Evolutionary conservation across 2,888 invertebrate genomes (phyloP).

Genomic region (Drosophila formosana): DNA sequence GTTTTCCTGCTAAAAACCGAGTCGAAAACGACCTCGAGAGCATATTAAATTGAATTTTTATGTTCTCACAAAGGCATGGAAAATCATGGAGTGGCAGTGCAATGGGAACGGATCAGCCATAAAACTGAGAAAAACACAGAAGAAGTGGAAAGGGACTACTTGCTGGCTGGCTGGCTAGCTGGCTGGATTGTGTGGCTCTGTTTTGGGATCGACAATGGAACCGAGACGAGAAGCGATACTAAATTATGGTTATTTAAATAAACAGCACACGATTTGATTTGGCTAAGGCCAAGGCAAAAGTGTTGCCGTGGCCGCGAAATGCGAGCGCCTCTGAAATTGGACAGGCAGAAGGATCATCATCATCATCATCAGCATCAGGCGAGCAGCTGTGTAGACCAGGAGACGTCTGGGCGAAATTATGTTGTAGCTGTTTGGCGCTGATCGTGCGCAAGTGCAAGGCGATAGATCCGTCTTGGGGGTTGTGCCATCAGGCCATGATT

Average conservation of each 20-base stretch:
- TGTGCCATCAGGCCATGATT: slow-evolving; percentile 84
- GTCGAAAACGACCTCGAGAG: slow-evolving; percentile 43
- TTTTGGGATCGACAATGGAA: slow-evolving; percentile 6
- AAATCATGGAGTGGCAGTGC: slow-evolving; percentile 59
- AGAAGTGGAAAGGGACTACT: neutral
- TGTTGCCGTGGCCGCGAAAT: slow-evolving; percentile 67
- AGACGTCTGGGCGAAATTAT: slow-evolving; percentile 65
- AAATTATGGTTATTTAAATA: slow-evolving; percentile 85
- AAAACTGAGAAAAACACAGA: slow-evolving; percentile 37
- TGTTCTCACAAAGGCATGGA: slow-evolving; percentile 69
- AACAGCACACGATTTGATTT: slow-evolving; percentile 84
- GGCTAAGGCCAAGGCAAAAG: slow-evolving; percentile 71
- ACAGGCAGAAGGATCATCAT: slow-evolving; percentile 25
- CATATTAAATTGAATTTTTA: slow-evolving; percentile 82
- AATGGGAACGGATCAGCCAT: slow-evolving; percentile 55
- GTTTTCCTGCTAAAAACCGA: slow-evolving; percentile 53
- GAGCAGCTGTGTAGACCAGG: slow-evolving; percentile 42
- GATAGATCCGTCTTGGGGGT: slow-evolving; percentile 67
- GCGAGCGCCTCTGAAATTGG: slow-evolving; percentile 73
- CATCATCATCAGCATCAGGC: neutral
- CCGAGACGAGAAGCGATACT: slow-evolving; percentile 48
- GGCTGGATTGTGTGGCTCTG: slow-evolving; percentile 52
- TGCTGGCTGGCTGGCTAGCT: neutral
- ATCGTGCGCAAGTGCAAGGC: slow-evolving; percentile 61
- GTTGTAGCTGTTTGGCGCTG: slow-evolving; percentile 67